phyloP scores from a whole-genome alignment of 2,888 invertebrate genomes.

The Galerucella pusilla region DNA sequence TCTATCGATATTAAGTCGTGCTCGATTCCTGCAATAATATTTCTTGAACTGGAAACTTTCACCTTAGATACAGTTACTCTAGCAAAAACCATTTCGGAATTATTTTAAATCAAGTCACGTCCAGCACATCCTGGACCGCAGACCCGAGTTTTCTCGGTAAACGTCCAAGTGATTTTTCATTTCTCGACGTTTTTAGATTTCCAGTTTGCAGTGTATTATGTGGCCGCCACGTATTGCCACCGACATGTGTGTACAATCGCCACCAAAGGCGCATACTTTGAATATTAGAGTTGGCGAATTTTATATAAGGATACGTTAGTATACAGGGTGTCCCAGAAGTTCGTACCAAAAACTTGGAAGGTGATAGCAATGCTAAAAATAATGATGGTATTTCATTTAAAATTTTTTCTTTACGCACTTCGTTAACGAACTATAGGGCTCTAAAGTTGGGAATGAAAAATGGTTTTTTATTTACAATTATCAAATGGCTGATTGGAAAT shows the following conservation, averaged over 20 bases:
- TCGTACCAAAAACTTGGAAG: no score
- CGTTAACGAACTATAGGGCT: no score
- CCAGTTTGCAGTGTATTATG: conserved; percentile 65
- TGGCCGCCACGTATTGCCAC: conserved; percentile 46
- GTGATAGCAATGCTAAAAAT: no score
- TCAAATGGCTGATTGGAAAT: no score
- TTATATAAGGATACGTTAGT: not conserved
- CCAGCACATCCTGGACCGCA: conserved; percentile 61
- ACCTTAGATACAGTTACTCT: conserved; percentile 11
- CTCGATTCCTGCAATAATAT: conserved; percentile 14
- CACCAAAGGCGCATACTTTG: conserved; percentile 54
- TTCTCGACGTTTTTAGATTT: conserved; percentile 50
- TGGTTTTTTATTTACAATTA: not conserved
- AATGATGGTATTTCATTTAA: no score
- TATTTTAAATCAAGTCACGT: conserved; percentile 60
- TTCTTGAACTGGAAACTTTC: conserved; percentile 22
- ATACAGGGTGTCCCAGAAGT: not conserved
- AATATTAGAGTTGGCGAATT: conserved; percentile 5
- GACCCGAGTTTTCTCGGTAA: conserved; percentile 60
- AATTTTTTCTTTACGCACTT: no score
- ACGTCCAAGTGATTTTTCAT: conserved; percentile 66
- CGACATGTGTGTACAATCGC: conserved; percentile 61
- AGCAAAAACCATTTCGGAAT: conserved; percentile 15
- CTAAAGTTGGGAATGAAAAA: not conserved
- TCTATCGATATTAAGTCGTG: conserved; percentile 6